Conservation (phyloP, 2,888 invertebrate genomes). For the Stenotaenia linearis region DNA sequence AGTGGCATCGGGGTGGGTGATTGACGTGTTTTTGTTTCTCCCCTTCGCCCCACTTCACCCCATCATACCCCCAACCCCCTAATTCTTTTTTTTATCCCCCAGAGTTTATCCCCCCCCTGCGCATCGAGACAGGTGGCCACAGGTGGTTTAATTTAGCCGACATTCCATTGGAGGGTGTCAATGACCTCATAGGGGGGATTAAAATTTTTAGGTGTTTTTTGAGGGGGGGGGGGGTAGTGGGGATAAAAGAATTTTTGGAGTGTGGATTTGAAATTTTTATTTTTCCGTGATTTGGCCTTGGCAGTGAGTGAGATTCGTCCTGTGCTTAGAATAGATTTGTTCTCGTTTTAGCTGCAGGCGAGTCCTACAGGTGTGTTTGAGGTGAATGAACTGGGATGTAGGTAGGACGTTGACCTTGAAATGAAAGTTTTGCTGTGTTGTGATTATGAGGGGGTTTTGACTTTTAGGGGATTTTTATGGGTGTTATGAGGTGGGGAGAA, state of each 20-base stretch:
- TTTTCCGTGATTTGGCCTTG: neutral
- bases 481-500: no score
- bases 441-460: neutral
- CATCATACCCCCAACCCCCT: neutral
- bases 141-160: neutral
- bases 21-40: neutral
- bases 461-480: neutral
- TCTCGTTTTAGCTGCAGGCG: neutral
- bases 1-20: neutral
- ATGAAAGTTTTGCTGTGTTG: neutral
- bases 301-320: neutral
- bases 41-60: neutral
- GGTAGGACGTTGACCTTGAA: slow-evolving; percentile 31
- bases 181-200: neutral
- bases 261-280: no score
- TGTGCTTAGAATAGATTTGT: neutral
- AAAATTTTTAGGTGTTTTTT: no score
- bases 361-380: neutral
- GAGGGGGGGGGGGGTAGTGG: no score
- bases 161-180: neutral
- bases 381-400: slow-evolving; percentile 27
- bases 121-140: neutral
- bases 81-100: neutral
- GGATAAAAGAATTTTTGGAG: no score
- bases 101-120: neutral